Evolutionary conservation across 2,113 vertebrate genomes (phyloP), one percentile per base, ranked within the genome.

Genomic region (Dipodomys spectabilis): DNA sequence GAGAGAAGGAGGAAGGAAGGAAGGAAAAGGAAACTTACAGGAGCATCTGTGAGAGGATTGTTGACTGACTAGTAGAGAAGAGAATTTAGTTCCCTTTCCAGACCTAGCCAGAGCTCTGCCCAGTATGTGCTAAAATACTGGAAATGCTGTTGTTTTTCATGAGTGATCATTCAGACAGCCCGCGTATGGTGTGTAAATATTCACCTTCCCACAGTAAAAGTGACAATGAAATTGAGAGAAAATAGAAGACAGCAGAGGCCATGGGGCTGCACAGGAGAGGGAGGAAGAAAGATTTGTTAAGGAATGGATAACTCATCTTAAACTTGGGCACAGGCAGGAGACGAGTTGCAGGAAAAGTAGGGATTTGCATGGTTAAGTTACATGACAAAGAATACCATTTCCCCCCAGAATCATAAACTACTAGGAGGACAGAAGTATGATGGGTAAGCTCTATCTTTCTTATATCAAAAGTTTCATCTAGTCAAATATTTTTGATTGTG

Each of bases 311-410:
- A 20, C 32, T 45, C n/a, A 11, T 77, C 57, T 18, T 67, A 69
- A 49, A 89, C 28, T 67, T 27, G 2, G 22, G 23, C 27, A 19
- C 23, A 72, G 32, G 2, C 27, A 74, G 60, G 60, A 62, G 57
- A 83, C 69, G 39, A 78, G 9, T 7, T 12, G 75, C 82, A 28
- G 30, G 67, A 32, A 74, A 86, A 68, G 27, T 45, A 72, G 10
- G 83, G 23, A 27, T 62, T 45, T 69, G 39, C 19, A 30, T 32
- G 84, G 45, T 64, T 93, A 39, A 67, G 80, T 90, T 93, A 86
- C 90, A 53, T 82, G 25, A 67, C 19, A 53, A 86, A 84, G 25
- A n/a, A 73, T 32, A 87, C 27, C 68, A 35, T 62, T 83, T 87
- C 75, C 44, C 23, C 28, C 28, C 27, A 39, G 79, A 81, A 30